Evolutionary conservation across 2,797 vertebrate species (phyloP), one percentile per base, ranked within the genome.

Genomic region (Astyanax mexicanus): DNA sequence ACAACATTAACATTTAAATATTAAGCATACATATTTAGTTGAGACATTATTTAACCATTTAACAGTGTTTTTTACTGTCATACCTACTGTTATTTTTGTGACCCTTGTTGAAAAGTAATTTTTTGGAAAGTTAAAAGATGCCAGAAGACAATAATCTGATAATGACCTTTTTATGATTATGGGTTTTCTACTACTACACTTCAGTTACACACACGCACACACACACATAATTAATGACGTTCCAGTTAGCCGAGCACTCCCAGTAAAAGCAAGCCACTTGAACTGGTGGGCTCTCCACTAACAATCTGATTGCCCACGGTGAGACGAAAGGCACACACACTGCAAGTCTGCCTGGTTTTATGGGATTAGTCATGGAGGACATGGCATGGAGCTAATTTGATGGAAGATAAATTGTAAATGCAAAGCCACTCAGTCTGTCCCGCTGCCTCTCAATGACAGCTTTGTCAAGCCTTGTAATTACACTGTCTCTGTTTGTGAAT

Each of bases 381-480:
- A 70, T 52, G 79, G 83, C 75, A 67, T 74, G 73, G 73, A 73
- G 49, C 74, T 88, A 86, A 88, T 89, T 88, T 89, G 84, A 88
- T 83, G 69, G 80, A 42, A 74, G 77, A 87, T 83, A 82, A 83
- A 85, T 82, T 83, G 70, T 78, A 65, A 81, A 80, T 29, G 82
- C 69, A 75, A 81, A 81, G 78, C 44, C 77, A 37, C 81, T 85
- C 80, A 44, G 74, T 78, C 61, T 35, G 3, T 80, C 79, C 78
- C 62, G 60, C 55, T 2, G 25, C 76, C 61, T 81, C 25, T 29
- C 67, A 21, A 40, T 75, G 75, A 84, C 84, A 81, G 78, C 81
- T 81, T 76, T 8, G 76, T 82, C 83, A 80, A 83, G 82, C 79
- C 84, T 29, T n/a, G 76, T 89, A 88, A 91, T 90, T 85, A 80